Conservation (phyloP, 2,888 invertebrate species). For the Aphrophora alni region DNA sequence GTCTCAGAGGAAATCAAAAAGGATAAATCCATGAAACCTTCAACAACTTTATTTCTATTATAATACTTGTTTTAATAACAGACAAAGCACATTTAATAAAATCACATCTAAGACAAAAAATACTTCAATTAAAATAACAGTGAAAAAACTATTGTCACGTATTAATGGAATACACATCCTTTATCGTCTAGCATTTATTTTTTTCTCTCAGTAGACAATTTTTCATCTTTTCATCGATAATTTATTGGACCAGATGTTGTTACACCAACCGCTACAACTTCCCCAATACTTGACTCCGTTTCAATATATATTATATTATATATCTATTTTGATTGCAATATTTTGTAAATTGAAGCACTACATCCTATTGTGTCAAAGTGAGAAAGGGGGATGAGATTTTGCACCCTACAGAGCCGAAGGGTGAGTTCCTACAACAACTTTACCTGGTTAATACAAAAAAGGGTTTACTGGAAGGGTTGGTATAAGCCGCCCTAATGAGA, state of each 20-base stretch:
- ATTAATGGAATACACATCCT: no score
- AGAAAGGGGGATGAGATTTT: not conserved
- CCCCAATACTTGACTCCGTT: not conserved
- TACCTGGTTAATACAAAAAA: conserved; percentile 26
- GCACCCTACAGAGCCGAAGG: not conserved
- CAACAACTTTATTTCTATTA: no score
- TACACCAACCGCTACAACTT: not conserved
- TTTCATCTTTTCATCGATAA: not conserved
- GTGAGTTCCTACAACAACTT: conserved; percentile 13
- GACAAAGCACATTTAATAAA: no score
- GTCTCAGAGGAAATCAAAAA: no score
- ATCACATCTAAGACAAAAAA: no score
- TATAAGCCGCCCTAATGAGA: conserved; percentile 28
- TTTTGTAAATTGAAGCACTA: conserved; percentile 35
- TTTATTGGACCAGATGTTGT: conserved; percentile 2
- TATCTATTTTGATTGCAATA: conserved; percentile 40
- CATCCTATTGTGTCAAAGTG: not conserved
- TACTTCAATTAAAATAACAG: no score
- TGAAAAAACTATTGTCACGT: no score
- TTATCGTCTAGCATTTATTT: no score
- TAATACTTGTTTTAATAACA: no score
- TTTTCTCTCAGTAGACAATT: no score
- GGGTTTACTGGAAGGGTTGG: conserved; percentile 19
- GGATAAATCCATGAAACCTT: no score
- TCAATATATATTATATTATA: conserved; percentile 32